These are phyloP conservation scores for Phoenicopterus ruber DNA, from an alignment of 2,113 vertebrate genomes.

Conservation along the genomic window DNA sequence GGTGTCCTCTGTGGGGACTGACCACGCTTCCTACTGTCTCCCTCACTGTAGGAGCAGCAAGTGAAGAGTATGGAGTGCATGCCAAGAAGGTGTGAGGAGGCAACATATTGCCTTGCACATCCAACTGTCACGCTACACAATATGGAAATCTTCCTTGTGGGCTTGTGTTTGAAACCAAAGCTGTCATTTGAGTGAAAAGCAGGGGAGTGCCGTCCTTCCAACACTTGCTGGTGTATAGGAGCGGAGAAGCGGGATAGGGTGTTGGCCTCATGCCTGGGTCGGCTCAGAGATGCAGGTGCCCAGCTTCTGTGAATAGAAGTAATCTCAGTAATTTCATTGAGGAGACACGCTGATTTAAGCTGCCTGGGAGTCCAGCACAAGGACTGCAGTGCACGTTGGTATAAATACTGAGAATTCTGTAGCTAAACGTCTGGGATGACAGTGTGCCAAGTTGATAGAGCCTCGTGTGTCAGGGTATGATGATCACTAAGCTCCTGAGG, in stretches of 20 bases:
- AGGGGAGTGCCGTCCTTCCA: neutral
- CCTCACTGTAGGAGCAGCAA: neutral
- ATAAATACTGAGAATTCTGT: neutral
- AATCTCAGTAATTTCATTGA: neutral
- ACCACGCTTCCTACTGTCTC: neutral
- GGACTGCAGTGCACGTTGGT: neutral
- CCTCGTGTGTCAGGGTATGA: neutral
- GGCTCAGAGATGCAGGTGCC: neutral
- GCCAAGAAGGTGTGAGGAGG: neutral
- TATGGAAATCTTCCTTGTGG: neutral
- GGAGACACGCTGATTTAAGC: neutral
- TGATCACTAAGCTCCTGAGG: neutral
- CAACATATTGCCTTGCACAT: neutral
- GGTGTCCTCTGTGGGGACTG: neutral
- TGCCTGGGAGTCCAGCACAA: neutral
- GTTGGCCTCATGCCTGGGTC: neutral
- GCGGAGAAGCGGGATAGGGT: neutral
- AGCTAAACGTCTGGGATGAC: neutral
- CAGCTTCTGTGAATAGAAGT: neutral
- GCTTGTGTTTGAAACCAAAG: neutral
- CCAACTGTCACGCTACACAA: neutral
- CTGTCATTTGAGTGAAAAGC: neutral
- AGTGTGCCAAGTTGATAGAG: neutral
- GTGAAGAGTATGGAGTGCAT: neutral
- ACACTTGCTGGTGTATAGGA: neutral